Conservation (phyloP, 2,797 vertebrate genomes). For the Aphelocoma californica region DNA sequence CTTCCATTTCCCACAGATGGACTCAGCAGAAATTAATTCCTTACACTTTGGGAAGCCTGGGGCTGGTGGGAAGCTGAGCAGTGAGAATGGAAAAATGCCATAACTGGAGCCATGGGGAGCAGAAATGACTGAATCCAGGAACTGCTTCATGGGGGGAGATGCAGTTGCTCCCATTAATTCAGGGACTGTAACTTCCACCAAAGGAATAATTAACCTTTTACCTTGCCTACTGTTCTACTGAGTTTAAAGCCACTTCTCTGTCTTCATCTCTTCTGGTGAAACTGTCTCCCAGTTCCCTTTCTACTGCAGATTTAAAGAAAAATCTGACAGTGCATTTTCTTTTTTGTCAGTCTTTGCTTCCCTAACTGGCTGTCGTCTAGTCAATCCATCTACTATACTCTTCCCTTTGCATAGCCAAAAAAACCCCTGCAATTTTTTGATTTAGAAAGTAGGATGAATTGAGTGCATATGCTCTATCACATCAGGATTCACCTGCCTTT, state of each 20-base stretch:
- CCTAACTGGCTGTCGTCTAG: neutral
- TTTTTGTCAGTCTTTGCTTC: neutral
- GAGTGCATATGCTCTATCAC: neutral
- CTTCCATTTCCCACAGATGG: neutral
- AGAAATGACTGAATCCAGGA: neutral
- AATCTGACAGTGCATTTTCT: neutral
- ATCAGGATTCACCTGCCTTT: neutral
- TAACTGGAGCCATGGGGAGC: neutral
- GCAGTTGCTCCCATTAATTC: neutral
- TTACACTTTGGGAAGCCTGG: neutral
- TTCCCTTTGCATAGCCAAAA: neutral
- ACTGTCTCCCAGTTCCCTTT: neutral
- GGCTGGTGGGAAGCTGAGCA: neutral
- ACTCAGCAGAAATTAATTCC: neutral
- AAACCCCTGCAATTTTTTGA: neutral
- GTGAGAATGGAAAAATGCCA: neutral
- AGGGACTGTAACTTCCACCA: neutral
- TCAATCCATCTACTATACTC: neutral
- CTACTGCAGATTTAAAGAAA: slow-evolving; percentile 4
- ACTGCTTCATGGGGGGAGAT: neutral
- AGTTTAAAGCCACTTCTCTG: neutral
- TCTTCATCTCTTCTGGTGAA: neutral
- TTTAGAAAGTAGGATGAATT: neutral
- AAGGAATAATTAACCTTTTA: slow-evolving; percentile 20
- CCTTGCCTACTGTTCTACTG: neutral